Conservation (phyloP, 2,888 invertebrate genomes). For the Sphecodes monilicornis region DNA sequence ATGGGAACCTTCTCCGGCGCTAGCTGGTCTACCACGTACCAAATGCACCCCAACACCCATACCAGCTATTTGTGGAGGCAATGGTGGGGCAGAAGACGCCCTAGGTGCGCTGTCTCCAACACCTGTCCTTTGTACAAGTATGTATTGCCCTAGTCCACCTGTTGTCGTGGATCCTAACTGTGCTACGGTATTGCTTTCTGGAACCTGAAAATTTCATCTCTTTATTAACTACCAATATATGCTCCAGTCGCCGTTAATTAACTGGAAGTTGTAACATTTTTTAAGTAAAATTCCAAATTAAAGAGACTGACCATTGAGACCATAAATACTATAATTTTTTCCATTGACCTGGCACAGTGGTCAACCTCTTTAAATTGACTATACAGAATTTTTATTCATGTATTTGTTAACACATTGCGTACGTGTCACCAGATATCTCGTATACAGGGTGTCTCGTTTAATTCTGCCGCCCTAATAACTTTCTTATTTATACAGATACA, state of each 20-base stretch:
- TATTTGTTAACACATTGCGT: neutral
- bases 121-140: slow-evolving; percentile 91
- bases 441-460: too few relatives aligned
- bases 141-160: slow-evolving; percentile 91
- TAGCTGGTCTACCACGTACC: slow-evolving; percentile 88
- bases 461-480: too few relatives aligned
- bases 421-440: too few relatives aligned
- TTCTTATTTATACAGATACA: too few relatives aligned
- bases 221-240: neutral
- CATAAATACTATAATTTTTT: neutral
- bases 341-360: neutral
- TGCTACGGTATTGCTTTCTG: slow-evolving; percentile 78
- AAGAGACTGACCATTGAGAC: neutral
- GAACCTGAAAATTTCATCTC: slow-evolving; percentile 70
- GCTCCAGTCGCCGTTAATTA: neutral
- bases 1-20: slow-evolving; percentile 85
- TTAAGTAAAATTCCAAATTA: neutral
- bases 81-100: slow-evolving; percentile 93
- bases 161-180: slow-evolving; percentile 81
- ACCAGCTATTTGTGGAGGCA: slow-evolving; percentile 81
- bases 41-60: slow-evolving; percentile 81
- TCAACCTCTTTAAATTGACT: neutral
- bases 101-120: slow-evolving; percentile 89
- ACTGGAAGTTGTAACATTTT: neutral
- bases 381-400: neutral